These are phyloP conservation scores for Sabatieria punctata DNA, from an alignment of 2,888 invertebrate genomes.

Conservation along the genomic window DNA sequence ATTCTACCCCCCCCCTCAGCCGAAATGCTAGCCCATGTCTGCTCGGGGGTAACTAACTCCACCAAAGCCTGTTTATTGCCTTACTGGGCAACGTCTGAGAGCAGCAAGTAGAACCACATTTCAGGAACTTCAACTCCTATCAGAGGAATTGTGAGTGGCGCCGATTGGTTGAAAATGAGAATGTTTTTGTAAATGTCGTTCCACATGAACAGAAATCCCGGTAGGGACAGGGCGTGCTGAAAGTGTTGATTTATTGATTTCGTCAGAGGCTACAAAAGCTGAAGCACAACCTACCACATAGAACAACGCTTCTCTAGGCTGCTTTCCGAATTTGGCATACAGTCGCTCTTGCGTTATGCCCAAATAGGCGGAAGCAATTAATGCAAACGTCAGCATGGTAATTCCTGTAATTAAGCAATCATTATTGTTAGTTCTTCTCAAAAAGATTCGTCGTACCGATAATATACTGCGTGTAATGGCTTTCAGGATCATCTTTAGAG, in stretches of 20 bases:
- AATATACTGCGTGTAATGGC: too few species aligned
- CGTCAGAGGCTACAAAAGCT: too few species aligned
- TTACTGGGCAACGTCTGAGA: conserved; percentile 74
- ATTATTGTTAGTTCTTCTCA: too few species aligned
- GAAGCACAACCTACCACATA: conserved; percentile 33
- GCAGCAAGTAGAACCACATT: conserved; percentile 55
- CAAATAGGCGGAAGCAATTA: conserved; percentile 69
- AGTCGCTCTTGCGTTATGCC: conserved; percentile 39
- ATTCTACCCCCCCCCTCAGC: too few species aligned
- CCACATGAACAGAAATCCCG: conserved; percentile 63
- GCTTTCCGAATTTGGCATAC: conserved; percentile 54
- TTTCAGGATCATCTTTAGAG: too few species aligned
- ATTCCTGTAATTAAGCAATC: conserved; percentile 13
- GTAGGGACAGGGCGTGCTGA: conserved; percentile 70
- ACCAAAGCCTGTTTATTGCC: conserved; percentile 27
- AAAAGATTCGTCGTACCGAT: too few species aligned
- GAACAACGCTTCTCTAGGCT: conserved; percentile 49
- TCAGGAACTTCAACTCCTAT: conserved; percentile 46
- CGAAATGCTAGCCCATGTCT: too few species aligned
- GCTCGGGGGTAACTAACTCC: conserved; percentile 1
- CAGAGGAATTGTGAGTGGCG: conserved; percentile 33
- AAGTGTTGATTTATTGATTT: not conserved
- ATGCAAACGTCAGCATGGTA: conserved; percentile 59
- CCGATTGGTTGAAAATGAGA: conserved; percentile 44
- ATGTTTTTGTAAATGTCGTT: conserved; percentile 60